Conservation (phyloP, 2,797 vertebrate species). For the Notamacropus eugenii region DNA sequence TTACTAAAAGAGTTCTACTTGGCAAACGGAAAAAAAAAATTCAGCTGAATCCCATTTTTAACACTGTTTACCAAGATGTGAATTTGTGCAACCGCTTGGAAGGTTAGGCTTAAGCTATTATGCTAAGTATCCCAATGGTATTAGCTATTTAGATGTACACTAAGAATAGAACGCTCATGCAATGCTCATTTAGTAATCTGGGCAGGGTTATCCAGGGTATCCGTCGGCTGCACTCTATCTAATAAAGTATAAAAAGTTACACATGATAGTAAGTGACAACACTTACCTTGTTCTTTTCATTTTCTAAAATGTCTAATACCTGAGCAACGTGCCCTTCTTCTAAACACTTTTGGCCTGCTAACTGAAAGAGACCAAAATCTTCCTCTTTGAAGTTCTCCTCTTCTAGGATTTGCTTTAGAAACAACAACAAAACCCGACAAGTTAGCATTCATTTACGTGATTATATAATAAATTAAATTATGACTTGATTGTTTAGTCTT, state of each 20-base stretch:
- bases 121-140: conserved; percentile 39
- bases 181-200: background rate
- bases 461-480: conserved; percentile 25
- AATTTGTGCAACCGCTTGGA: conserved; percentile 16
- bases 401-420: conserved; percentile 89
- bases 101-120: conserved; percentile 54
- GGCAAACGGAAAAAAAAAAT: conserved; percentile 48
- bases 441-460: conserved; percentile 25
- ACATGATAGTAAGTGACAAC: too few species aligned
- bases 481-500: conserved; percentile 29
- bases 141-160: conserved; percentile 5
- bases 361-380: conserved; percentile 92
- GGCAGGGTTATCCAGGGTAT: background rate
- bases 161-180: conserved; percentile 24
- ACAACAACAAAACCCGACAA: conserved; percentile 55
- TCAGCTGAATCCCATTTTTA: conserved; percentile 37
- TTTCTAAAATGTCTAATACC: conserved; percentile 92
- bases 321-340: conserved; percentile 91
- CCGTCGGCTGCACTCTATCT: background rate
- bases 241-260: conserved; percentile 35
- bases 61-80: conserved; percentile 20
- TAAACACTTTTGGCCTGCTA: conserved; percentile 91
- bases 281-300: conserved; percentile 94
- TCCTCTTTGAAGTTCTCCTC: conserved; percentile 91
- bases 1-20: conserved; percentile 28